A percentile compares a stretch with the other conserved stretches of the same genome.
Evolutionary conservation across 2,797 vertebrate species (phyloP).

Genomic region (Bradypodion ventrale): DNA sequence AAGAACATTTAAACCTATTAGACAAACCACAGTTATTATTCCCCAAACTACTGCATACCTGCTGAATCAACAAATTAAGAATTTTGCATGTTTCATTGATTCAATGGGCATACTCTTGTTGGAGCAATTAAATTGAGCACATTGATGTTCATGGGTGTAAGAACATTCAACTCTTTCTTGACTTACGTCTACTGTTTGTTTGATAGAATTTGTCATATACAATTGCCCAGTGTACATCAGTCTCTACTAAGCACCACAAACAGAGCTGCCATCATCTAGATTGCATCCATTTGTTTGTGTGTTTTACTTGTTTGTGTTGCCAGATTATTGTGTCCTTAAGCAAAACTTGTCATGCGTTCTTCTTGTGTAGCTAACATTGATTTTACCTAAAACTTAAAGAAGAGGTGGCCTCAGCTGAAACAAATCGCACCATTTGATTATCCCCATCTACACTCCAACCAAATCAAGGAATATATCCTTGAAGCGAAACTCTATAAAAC

Average conservation of each 20-base stretch:
- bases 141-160: not conserved
- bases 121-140: too few species aligned
- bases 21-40: too few species aligned
- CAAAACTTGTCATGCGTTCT: not conserved
- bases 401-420: not conserved
- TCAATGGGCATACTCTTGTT: not conserved
- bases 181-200: not conserved
- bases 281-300: too few species aligned
- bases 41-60: too few species aligned
- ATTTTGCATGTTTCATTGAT: not conserved
- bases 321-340: not conserved
- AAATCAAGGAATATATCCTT: not conserved
- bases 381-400: not conserved
- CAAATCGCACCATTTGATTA: not conserved
- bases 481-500: not conserved
- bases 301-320: too few species aligned
- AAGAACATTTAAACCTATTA: not conserved
- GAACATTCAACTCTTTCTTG: not conserved
- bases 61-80: not conserved
- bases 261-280: not conserved
- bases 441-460: not conserved
- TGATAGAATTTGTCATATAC: not conserved
- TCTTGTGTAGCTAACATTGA: not conserved
- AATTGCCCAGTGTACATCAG: not conserved
- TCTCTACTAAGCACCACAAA: not conserved